Percentiles rank a stretch among this genome's conserved stretches.
Evolutionary conservation across 2,888 invertebrate species (phyloP).

Genomic region (Brachyptera risi): DNA sequence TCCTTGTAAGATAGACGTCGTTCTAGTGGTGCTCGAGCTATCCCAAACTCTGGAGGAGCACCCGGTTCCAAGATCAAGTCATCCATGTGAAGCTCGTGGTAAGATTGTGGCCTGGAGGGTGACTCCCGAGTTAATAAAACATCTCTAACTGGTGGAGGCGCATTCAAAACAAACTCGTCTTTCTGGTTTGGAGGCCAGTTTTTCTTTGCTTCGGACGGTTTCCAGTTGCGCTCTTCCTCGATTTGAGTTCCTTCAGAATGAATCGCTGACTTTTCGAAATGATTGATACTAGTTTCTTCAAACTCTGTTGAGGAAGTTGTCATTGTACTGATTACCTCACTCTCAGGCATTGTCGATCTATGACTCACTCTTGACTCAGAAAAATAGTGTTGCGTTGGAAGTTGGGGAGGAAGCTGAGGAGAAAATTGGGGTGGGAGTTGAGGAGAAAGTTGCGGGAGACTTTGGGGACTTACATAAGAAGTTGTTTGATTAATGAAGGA

Average conservation of each 20-base stretch:
- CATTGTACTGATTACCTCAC: conserved; percentile 6
- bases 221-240: conserved; percentile 45
- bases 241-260: conserved; percentile 35
- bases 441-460: background rate
- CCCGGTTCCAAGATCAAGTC: conserved; percentile 55
- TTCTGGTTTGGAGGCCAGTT: conserved; percentile 47
- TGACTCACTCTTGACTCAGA: conserved; percentile 39
- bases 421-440: background rate
- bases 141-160: conserved; percentile 50
- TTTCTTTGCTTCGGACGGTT: conserved; percentile 49
- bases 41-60: conserved; percentile 63
- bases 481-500: no score
- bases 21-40: conserved; percentile 49
- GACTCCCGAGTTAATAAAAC: conserved; percentile 24
- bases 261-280: conserved; percentile 17
- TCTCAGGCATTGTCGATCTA: conserved; percentile 25
- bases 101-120: conserved; percentile 20
- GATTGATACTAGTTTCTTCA: conserved; percentile 25
- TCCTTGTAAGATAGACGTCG: conserved; percentile 55
- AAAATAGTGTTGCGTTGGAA: conserved; percentile 42
- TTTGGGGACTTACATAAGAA: no score
- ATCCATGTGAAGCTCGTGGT: conserved; percentile 22
- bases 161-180: conserved; percentile 45
- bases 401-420: background rate
- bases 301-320: conserved; percentile 25